Evolutionary conservation across 2,113 vertebrate genomes (phyloP).

Genomic region (Syngnathoides biaculeatus): DNA sequence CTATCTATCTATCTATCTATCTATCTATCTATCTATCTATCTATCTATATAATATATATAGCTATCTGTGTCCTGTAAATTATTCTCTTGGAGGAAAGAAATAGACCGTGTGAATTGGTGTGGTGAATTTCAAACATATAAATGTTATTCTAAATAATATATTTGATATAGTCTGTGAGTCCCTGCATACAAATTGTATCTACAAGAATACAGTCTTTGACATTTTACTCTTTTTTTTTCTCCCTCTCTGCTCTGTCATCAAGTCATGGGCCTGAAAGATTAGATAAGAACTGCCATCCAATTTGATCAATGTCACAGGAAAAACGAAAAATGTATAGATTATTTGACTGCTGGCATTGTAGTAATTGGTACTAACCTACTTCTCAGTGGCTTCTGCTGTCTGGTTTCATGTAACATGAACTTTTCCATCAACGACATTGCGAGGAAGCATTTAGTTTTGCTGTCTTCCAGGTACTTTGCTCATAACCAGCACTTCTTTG

Average conservation of each 20-base stretch:
- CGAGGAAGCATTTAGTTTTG: not conserved
- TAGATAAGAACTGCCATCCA: slow-evolving; percentile 41
- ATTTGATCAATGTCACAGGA: slow-evolving; percentile 32
- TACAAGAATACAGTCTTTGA: slow-evolving; percentile 12
- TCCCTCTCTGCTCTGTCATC: slow-evolving; percentile 20
- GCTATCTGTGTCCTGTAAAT: no score
- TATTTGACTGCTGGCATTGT: slow-evolving; percentile 40
- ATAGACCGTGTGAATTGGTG: no score
- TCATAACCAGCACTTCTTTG: not conserved
- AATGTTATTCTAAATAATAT: no score
- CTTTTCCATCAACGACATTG: not conserved
- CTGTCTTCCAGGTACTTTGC: not conserved
- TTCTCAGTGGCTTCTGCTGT: slow-evolving; percentile 34
- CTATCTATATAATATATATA: no score
- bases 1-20: no score
- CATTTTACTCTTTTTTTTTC: slow-evolving; percentile 29
- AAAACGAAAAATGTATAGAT: slow-evolving; percentile 38
- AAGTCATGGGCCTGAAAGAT: slow-evolving; percentile 23
- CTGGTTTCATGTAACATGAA: slow-evolving; percentile 20
- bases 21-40: no score
- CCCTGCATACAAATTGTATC: slow-evolving; percentile 5
- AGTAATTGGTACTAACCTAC: slow-evolving; percentile 46
- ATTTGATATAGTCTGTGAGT: not conserved
- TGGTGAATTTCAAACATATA: no score
- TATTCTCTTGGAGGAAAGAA: no score